Conservation (phyloP, 2,113 vertebrate species). For the Polypterus senegalus region DNA sequence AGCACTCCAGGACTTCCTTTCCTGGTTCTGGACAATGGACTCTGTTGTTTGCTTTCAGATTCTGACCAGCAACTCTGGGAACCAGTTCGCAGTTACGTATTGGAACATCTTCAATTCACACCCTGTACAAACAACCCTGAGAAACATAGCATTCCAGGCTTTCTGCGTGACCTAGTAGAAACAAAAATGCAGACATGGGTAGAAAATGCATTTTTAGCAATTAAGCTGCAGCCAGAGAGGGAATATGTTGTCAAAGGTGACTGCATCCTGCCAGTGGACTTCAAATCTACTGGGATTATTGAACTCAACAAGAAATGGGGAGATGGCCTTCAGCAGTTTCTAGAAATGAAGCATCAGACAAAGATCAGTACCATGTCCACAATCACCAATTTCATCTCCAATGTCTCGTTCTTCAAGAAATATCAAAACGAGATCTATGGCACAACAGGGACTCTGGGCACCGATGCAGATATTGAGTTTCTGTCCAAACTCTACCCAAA, state of each 20-base stretch:
- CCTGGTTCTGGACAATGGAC: neutral
- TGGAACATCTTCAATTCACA: neutral
- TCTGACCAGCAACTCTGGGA: neutral
- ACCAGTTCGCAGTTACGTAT: neutral
- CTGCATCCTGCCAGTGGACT: slow-evolving; percentile 10
- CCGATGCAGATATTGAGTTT: too few species aligned
- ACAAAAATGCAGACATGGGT: neutral
- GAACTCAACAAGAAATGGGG: slow-evolving; percentile 13
- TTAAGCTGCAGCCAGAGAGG: slow-evolving; percentile 1
- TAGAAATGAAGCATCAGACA: slow-evolving; percentile 21
- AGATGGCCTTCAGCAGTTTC: slow-evolving; percentile 13
- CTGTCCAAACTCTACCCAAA: too few species aligned
- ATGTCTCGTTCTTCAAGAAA: slow-evolving; percentile 18
- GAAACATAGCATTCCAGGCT: neutral
- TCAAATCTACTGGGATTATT: slow-evolving; percentile 12
- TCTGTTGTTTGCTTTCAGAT: neutral
- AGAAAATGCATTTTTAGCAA: slow-evolving; percentile 11
- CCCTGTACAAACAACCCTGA: neutral
- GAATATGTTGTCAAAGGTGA: slow-evolving; percentile 9
- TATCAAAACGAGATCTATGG: slow-evolving; percentile 14
- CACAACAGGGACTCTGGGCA: too few species aligned
- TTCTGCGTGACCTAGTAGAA: neutral
- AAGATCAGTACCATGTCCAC: slow-evolving; percentile 13
- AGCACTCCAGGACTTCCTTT: neutral
- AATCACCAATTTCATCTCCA: slow-evolving; percentile 20